Evolutionary conservation across 2,797 vertebrate genomes (phyloP).

Genomic region (Orestias chungarensis): DNA sequence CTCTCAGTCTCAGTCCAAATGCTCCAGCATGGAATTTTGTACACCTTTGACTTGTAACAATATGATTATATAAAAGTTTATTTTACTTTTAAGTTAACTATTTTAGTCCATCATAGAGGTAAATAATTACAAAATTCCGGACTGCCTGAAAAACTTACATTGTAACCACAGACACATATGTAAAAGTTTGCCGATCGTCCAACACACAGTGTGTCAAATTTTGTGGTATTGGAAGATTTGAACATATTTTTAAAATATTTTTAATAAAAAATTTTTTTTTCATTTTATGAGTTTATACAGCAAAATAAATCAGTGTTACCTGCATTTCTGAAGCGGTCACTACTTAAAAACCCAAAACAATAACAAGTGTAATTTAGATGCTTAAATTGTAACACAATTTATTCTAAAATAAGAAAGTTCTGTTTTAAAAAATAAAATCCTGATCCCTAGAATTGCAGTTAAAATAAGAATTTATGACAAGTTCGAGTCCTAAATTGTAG

Average conservation of each 20-base stretch:
- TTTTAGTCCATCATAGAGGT: background rate
- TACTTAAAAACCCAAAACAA: constrained; percentile 58
- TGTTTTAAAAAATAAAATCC: background rate
- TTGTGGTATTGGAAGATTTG: background rate
- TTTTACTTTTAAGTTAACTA: background rate
- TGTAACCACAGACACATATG: background rate
- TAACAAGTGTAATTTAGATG: background rate
- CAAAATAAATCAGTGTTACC: constrained; percentile 40
- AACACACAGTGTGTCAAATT: constrained; percentile 5
- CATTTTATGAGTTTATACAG: constrained; percentile 71
- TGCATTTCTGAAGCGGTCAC: constrained; percentile 63
- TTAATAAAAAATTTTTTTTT: constrained; percentile 63
- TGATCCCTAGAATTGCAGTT: background rate
- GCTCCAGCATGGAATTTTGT: background rate
- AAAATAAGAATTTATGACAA: background rate
- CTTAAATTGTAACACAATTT: background rate
- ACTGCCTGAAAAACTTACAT: background rate
- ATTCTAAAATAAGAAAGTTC: background rate
- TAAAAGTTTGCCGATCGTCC: constrained; percentile 23
- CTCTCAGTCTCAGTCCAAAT: too few species aligned
- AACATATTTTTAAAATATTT: background rate
- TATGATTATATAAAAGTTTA: background rate
- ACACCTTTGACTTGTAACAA: background rate
- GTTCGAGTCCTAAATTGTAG: background rate
- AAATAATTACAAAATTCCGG: background rate